These are phyloP conservation scores for Nipponacmea schrenckii DNA, from an alignment of 2,888 invertebrate species.

Conservation along the genomic window DNA sequence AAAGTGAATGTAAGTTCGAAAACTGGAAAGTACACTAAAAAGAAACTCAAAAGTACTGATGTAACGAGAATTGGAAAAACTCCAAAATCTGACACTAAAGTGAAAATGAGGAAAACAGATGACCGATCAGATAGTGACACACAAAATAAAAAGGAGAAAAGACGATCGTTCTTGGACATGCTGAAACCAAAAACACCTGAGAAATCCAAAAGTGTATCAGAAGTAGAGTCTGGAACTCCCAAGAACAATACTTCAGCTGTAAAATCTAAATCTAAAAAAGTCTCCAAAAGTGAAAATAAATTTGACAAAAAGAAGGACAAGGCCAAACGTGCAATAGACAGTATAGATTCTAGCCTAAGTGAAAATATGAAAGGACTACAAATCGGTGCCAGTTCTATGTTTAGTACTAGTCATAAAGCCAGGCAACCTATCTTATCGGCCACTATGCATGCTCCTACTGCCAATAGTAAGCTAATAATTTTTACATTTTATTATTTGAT, in stretches of 20 bases:
- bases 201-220: constrained; percentile 36
- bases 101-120: constrained; percentile 28
- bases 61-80: not conserved
- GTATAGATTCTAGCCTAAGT: constrained; percentile 31
- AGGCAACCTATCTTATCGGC: constrained; percentile 11
- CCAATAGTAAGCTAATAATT: constrained; percentile 61
- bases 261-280: constrained; percentile 30
- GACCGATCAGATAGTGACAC: constrained; percentile 59
- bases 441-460: constrained; percentile 50
- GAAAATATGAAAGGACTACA: constrained; percentile 49
- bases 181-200: constrained; percentile 53
- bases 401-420: constrained; percentile 29
- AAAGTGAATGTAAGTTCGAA: constrained; percentile 12
- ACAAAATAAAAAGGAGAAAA: constrained; percentile 54
- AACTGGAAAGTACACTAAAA: constrained; percentile 25
- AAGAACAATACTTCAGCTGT: constrained; percentile 28
- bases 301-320: constrained; percentile 54
- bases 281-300: constrained; percentile 30
- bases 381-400: constrained; percentile 44
- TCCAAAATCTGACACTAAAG: not conserved
- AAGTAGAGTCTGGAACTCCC: constrained; percentile 51
- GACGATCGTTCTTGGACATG: constrained; percentile 52
- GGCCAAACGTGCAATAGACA: constrained; percentile 34
- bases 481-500: not conserved
- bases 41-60: constrained; percentile 4